Evolutionary conservation across 2,113 vertebrate species (phyloP).

Genomic region (Athene noctua): DNA sequence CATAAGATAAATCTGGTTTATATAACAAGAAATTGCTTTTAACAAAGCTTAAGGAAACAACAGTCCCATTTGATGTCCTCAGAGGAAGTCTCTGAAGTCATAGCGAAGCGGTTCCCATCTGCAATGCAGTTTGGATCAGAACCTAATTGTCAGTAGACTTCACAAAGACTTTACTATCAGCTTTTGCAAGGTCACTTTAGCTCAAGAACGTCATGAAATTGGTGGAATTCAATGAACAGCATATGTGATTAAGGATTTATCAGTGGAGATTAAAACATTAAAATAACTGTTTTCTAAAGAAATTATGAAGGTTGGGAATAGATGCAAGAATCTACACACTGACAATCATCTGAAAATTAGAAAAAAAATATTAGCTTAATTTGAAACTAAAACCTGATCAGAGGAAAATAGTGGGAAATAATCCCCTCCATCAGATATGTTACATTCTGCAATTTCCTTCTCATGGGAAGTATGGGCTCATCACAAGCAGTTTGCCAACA

Average conservation of each 20-base stretch:
- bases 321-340: neutral
- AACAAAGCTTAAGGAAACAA: neutral
- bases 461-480: neutral
- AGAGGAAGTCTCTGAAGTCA: neutral
- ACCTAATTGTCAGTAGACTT: neutral
- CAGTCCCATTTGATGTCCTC: neutral
- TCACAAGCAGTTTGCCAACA: neutral
- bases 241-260: neutral
- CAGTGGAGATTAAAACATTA: neutral
- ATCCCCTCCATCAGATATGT: neutral
- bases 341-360: neutral
- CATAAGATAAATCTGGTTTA: neutral
- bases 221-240: neutral
- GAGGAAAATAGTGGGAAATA: neutral
- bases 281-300: neutral
- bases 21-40: neutral
- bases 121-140: neutral
- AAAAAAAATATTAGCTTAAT: neutral
- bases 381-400: neutral
- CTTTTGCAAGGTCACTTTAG: neutral
- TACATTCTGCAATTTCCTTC: neutral
- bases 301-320: neutral
- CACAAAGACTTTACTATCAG: neutral
- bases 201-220: neutral
- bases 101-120: neutral